phyloP scores from a whole-genome alignment of 2,888 invertebrate genomes.

The Drosophila koepferae region DNA sequence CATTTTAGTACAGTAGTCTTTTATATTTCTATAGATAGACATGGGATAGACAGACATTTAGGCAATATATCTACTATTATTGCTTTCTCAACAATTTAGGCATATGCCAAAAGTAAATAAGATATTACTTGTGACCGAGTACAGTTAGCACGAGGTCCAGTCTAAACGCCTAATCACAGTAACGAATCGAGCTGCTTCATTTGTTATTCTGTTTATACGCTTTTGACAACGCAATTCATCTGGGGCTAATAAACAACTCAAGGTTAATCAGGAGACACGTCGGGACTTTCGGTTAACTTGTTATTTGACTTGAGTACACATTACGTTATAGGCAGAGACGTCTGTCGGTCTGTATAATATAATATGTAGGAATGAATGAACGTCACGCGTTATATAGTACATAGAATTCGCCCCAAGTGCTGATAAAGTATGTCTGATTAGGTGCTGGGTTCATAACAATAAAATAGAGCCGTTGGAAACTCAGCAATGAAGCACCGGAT shows the following conservation, averaged over 20 bases:
- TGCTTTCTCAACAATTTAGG: background rate
- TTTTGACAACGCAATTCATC: background rate
- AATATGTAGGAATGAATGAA: background rate
- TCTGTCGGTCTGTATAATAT: background rate
- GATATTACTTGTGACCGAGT: background rate
- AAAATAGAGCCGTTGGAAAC: constrained; percentile 26
- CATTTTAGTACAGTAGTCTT: too few relatives aligned
- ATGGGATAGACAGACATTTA: too few relatives aligned
- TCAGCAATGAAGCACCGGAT: constrained; percentile 28
- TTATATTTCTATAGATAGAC: too few relatives aligned
- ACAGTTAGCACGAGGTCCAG: background rate
- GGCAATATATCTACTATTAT: background rate
- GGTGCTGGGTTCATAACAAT: constrained; percentile 13
- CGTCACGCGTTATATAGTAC: background rate
- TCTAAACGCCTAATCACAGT: background rate
- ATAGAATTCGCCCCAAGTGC: constrained; percentile 27
- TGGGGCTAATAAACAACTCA: constrained; percentile 11
- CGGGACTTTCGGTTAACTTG: background rate
- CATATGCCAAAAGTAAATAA: background rate
- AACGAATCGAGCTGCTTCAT: background rate
- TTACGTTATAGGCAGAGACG: background rate
- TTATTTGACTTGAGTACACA: background rate
- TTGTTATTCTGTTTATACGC: background rate
- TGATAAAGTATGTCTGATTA: constrained; percentile 40
- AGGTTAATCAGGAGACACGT: constrained; percentile 1